These are phyloP conservation scores for Macrosiphum euphorbiae DNA, from an alignment of 2,888 invertebrate species.

Conservation along the genomic window DNA sequence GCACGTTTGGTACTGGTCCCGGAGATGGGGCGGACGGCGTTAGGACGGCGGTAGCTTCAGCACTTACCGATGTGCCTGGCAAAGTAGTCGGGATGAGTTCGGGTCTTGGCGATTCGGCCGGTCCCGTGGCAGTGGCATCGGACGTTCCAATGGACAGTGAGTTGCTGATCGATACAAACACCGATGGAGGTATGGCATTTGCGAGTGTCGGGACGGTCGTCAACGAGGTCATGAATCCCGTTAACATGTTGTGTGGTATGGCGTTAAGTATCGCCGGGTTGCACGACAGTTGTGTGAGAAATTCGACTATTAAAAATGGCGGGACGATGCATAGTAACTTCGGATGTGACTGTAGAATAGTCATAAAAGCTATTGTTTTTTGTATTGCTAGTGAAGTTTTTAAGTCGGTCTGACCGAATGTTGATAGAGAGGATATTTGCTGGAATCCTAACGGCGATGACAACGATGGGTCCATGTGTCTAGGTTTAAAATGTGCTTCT, in stretches of 20 bases:
- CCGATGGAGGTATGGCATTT: neutral
- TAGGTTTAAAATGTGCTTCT: neutral
- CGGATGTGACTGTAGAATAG: neutral
- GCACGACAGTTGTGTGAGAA: neutral
- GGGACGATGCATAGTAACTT: neutral
- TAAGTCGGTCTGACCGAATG: neutral
- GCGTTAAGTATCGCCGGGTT: neutral
- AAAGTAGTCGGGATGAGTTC: neutral
- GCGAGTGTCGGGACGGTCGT: neutral
- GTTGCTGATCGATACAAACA: neutral
- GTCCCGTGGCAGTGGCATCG: neutral
- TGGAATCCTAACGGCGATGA: neutral
- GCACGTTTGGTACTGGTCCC: neutral
- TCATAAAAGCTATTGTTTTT: neutral
- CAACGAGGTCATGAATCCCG: neutral
- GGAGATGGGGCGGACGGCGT: neutral
- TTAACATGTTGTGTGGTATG: neutral
- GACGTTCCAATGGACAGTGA: neutral
- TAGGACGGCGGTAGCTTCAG: neutral
- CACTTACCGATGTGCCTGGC: neutral
- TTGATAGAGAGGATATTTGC: neutral
- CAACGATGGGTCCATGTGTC: neutral
- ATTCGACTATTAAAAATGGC: neutral
- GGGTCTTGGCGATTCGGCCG: neutral
- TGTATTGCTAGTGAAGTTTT: neutral